Conservation (phyloP, 2,113 vertebrate genomes). For the Peromyscus californicus region DNA sequence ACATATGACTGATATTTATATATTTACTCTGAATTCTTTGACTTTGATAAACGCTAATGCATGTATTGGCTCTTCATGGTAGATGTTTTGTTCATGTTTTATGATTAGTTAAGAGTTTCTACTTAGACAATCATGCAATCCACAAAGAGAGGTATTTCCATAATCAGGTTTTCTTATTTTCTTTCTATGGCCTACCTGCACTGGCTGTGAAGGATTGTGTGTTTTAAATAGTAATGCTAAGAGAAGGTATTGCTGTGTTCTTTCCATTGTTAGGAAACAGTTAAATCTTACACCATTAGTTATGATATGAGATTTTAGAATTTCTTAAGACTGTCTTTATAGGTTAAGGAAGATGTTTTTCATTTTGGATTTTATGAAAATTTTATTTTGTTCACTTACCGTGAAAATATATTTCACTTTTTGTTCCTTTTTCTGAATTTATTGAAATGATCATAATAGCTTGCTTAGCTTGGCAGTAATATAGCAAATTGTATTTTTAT, state of each 20-base stretch:
- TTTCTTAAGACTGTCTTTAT: background rate
- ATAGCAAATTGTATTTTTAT: background rate
- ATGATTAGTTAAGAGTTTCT: background rate
- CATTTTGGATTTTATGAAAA: background rate
- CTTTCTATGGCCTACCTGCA: background rate
- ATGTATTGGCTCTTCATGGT: background rate
- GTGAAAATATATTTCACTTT: background rate
- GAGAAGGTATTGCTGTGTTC: background rate
- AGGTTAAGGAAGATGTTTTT: background rate
- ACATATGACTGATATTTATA: background rate
- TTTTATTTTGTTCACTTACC: background rate
- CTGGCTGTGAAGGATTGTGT: background rate
- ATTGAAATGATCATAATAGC: background rate
- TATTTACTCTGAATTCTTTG: no score
- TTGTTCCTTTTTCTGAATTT: background rate
- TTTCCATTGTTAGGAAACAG: background rate
- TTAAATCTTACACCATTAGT: background rate
- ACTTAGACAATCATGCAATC: background rate
- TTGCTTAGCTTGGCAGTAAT: background rate
- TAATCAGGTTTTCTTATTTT: background rate
- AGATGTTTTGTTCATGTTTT: background rate
- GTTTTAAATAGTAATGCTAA: background rate
- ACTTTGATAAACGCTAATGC: no score
- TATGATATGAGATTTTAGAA: background rate
- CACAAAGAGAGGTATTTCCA: background rate